These are phyloP conservation scores for Eulemur coronatus DNA, from an alignment of 2,797 vertebrate genomes.

Conservation along the genomic window DNA sequence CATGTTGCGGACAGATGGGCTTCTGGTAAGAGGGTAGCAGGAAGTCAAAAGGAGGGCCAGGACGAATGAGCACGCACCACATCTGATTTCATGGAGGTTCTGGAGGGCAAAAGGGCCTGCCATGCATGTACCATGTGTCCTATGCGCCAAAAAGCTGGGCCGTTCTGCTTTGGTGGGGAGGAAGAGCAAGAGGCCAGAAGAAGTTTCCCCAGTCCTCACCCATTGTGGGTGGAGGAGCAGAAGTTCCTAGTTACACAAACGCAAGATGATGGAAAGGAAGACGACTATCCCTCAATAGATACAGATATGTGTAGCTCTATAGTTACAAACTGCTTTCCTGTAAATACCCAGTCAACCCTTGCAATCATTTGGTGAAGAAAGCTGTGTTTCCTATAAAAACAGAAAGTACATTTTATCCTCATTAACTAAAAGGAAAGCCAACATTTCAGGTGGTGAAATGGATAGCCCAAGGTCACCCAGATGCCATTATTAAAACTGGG, in stretches of 20 bases:
- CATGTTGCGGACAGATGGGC: too few species aligned
- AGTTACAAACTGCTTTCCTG: background rate
- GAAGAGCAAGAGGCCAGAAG: background rate
- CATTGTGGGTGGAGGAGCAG: background rate
- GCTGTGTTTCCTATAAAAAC: background rate
- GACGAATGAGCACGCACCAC: background rate
- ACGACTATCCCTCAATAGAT: background rate
- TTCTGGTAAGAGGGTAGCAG: background rate
- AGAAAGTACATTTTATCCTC: background rate
- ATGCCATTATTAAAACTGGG: background rate
- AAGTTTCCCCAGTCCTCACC: background rate
- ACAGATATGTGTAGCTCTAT: background rate
- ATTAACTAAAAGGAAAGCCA: background rate
- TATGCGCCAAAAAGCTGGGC: background rate
- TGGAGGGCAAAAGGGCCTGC: background rate
- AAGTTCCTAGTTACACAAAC: background rate
- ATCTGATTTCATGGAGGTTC: background rate
- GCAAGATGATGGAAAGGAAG: background rate
- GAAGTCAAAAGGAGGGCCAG: background rate
- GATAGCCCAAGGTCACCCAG: background rate
- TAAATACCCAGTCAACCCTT: background rate
- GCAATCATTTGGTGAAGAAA: background rate
- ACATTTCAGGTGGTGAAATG: background rate
- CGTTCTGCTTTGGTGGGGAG: background rate
- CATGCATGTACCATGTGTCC: accelerated